A percentile compares a stretch with the other conserved stretches of the same genome.
phyloP scores from a whole-genome alignment of 2,888 invertebrate genomes.

The Aphidoletes aphidimyza region DNA sequence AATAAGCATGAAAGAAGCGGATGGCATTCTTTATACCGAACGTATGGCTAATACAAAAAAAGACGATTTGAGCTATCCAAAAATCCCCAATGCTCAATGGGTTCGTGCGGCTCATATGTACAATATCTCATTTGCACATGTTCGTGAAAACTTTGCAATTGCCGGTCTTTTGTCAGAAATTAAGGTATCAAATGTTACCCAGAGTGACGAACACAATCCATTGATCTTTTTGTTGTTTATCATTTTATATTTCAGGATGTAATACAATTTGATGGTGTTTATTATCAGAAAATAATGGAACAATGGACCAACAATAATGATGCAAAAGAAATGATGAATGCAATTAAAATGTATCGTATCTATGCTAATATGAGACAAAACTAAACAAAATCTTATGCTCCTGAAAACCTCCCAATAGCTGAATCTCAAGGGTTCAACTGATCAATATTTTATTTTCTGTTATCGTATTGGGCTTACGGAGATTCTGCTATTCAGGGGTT shows the following conservation, averaged over 20 bases:
- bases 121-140: background rate
- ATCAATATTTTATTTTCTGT: no score
- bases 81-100: background rate
- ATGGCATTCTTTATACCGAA: background rate
- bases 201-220: background rate
- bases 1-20: background rate
- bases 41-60: background rate
- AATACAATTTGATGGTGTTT: background rate
- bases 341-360: background rate
- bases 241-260: background rate
- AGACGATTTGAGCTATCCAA: background rate
- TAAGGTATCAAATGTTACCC: background rate
- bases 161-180: background rate
- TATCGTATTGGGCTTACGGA: no score
- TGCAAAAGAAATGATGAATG: background rate
- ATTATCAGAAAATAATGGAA: constrained; percentile 40
- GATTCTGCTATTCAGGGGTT: no score
- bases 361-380: no score
- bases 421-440: no score
- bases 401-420: no score
- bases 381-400: no score
- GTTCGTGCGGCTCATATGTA: constrained; percentile 11
- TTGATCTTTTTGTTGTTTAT: background rate
- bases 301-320: background rate
- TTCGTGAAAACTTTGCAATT: background rate